These are phyloP conservation scores for Gymnocheta viridis DNA, from an alignment of 2,888 invertebrate genomes.

Conservation along the genomic window DNA sequence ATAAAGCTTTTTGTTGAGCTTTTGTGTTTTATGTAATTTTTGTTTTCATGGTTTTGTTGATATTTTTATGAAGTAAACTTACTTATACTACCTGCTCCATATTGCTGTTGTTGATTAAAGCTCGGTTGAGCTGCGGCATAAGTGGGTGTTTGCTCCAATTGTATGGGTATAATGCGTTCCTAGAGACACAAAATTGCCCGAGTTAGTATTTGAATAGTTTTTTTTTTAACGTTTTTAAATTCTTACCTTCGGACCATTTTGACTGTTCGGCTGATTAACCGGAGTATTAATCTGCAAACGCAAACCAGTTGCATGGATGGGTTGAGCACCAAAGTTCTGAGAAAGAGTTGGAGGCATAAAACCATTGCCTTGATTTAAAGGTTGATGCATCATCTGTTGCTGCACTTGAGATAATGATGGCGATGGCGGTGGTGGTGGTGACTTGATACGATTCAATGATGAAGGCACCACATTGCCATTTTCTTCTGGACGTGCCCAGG, in stretches of 20 bases:
- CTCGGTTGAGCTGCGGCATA: constrained; percentile 79
- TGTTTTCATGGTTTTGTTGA: constrained; percentile 5
- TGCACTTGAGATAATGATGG: constrained; percentile 55
- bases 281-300: constrained; percentile 78
- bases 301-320: constrained; percentile 72
- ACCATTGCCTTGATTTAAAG: constrained; percentile 74
- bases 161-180: constrained; percentile 82
- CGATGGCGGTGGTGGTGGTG: constrained; percentile 76
- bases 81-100: constrained; percentile 74
- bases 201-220: neutral
- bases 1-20: neutral
- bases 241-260: constrained; percentile 77
- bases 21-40: constrained; percentile 41
- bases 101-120: constrained; percentile 73
- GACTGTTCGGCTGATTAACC: constrained; percentile 71
- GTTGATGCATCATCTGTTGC: constrained; percentile 55
- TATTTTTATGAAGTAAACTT: constrained; percentile 69
- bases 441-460: constrained; percentile 75
- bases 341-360: constrained; percentile 69
- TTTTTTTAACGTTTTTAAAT: neutral
- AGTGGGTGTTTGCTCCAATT: constrained; percentile 80
- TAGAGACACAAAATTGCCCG: constrained; percentile 53
- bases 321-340: constrained; percentile 76
- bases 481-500: constrained; percentile 80
- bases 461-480: constrained; percentile 79